Evolutionary conservation across 2,113 vertebrate species (phyloP).

Genomic region (Ceuthmochares aereus): DNA sequence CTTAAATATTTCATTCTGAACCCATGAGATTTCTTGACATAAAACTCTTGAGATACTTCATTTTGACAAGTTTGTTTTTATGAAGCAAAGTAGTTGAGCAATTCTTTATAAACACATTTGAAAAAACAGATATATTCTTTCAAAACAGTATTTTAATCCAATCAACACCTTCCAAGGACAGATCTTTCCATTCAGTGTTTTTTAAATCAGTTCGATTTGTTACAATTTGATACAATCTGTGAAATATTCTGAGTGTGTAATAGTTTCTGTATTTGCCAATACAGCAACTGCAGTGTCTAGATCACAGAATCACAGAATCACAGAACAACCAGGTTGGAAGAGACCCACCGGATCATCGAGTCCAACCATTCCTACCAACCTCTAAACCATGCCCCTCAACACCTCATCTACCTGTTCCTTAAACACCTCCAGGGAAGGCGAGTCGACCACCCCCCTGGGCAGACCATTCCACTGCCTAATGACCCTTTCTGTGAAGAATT

Average conservation of each 20-base stretch:
- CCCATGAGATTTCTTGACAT: accelerated
- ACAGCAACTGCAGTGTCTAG: neutral
- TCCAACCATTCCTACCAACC: no score
- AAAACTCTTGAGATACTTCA: neutral
- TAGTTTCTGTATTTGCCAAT: neutral
- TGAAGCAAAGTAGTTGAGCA: neutral
- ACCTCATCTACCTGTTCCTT: no score
- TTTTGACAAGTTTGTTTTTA: neutral
- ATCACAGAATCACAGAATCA: no score
- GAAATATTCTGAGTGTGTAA: neutral
- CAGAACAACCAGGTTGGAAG: no score
- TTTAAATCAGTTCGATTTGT: neutral
- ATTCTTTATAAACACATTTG: neutral
- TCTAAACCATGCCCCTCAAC: no score
- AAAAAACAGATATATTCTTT: neutral
- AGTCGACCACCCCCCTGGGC: no score
- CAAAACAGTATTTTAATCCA: neutral
- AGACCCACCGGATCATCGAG: no score
- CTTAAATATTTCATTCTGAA: neutral
- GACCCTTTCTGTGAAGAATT: no score
- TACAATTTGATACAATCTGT: neutral
- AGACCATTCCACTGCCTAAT: no score
- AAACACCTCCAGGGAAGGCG: no score
- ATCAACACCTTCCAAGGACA: neutral
- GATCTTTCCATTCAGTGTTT: neutral